Percentiles rank a stretch among this genome's conserved stretches.
Conservation (phyloP, 2,797 vertebrate species). For the Sandelia bainsii region DNA sequence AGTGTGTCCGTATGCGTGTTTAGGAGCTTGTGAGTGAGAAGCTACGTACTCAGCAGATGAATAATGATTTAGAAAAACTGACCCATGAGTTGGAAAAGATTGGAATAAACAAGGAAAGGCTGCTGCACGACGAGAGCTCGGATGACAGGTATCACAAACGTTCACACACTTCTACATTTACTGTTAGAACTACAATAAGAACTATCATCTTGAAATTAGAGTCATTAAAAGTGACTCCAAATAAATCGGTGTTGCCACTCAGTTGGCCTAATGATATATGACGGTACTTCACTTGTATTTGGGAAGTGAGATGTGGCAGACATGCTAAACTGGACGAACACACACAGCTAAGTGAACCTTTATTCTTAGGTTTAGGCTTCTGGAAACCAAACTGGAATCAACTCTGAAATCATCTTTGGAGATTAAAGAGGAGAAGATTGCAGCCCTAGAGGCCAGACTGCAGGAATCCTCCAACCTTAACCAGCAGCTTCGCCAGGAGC, state of each 20-base stretch:
- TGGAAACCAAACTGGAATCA: conserved; percentile 96
- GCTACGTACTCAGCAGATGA: conserved; percentile 94
- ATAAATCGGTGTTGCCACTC: too few relatives aligned
- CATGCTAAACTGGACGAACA: not conserved
- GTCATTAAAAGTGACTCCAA: conserved; percentile 17
- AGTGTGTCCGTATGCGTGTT: conserved; percentile 32
- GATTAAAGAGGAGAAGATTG: conserved; percentile 99
- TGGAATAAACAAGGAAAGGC: conserved; percentile 95
- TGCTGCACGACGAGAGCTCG: conserved; percentile 92
- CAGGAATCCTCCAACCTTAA: conserved; percentile 98
- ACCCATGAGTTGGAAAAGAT: conserved; percentile 98
- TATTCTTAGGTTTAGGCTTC: conserved; percentile 90
- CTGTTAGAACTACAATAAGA: not conserved
- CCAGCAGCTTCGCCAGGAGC: conserved; percentile 96
- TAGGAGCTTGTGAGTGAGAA: conserved; percentile 98
- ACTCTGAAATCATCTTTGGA: conserved; percentile 97
- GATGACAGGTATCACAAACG: conserved; percentile 89
- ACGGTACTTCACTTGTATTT: too few relatives aligned
- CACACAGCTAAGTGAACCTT: conserved; percentile 13
- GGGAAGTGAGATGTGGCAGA: not conserved
- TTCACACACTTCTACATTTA: not conserved
- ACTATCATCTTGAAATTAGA: not conserved
- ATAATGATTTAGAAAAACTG: conserved; percentile 97
- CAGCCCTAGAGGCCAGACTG: conserved; percentile 95
- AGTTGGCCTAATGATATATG: not conserved